Conservation (phyloP, 64 coral and sea anemone species). For the Pocillopora verrucosa region DNA sequence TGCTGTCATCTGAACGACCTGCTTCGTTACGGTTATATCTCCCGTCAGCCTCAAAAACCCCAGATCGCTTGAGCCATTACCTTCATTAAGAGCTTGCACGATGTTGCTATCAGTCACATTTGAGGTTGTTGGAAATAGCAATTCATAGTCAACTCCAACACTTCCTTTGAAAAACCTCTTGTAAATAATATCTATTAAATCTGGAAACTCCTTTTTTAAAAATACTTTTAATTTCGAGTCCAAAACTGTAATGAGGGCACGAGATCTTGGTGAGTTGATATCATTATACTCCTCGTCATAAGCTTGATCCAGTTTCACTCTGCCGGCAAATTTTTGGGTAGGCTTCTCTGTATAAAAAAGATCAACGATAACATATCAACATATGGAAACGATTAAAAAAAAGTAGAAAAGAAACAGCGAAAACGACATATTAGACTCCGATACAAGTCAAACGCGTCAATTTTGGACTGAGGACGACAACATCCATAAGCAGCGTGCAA, state of each 20-base stretch:
- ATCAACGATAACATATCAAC: background rate
- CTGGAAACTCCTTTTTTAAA: background rate
- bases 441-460: no score
- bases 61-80: background rate
- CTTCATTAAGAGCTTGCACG: background rate
- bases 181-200: background rate
- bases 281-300: background rate
- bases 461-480: no score
- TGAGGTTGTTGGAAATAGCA: background rate
- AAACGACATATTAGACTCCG: no score
- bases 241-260: background rate
- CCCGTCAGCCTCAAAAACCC: background rate
- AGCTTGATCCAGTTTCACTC: background rate
- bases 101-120: background rate
- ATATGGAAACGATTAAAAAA: background rate
- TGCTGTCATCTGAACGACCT: background rate
- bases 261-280: background rate
- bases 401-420: background rate
- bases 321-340: background rate
- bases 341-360: constrained; percentile 11
- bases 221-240: background rate
- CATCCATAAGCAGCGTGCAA: no score
- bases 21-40: background rate
- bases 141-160: background rate
- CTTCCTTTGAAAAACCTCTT: background rate